A percentile compares a stretch with the other conserved stretches of the same genome.
Evolutionary conservation across 2,888 invertebrate species (phyloP).

Genomic region (Pseudeuparius sepicola): DNA sequence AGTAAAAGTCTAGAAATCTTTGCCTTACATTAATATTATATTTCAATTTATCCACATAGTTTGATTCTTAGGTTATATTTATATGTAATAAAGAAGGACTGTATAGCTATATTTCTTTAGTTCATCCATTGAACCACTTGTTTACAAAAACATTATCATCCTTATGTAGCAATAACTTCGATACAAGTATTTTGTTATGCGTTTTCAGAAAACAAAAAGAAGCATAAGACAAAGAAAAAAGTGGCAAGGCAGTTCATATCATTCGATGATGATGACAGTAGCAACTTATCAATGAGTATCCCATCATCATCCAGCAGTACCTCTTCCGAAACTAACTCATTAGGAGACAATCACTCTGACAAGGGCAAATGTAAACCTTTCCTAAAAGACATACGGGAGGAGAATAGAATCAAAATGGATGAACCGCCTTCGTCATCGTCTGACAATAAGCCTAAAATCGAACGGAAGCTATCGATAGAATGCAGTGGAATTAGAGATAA

Average conservation of each 20-base stretch:
- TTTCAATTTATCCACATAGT: too few species aligned
- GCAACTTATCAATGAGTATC: slow-evolving; percentile 33
- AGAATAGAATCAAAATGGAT: slow-evolving; percentile 16
- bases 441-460: slow-evolving; percentile 7
- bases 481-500: slow-evolving; percentile 34
- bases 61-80: too few species aligned
- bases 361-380: slow-evolving; percentile 18
- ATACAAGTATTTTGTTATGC: too few species aligned
- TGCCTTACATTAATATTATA: too few species aligned
- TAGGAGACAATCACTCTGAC: slow-evolving; percentile 22
- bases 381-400: slow-evolving; percentile 23
- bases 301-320: slow-evolving; percentile 33
- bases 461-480: slow-evolving; percentile 33
- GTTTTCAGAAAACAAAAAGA: too few species aligned
- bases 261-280: slow-evolving; percentile 52
- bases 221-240: slow-evolving; percentile 26
- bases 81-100: too few species aligned
- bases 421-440: slow-evolving; percentile 8
- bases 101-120: too few species aligned
- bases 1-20: too few species aligned
- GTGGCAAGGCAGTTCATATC: slow-evolving; percentile 57
- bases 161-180: too few species aligned
- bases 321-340: slow-evolving; percentile 28
- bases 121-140: too few species aligned
- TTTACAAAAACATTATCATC: too few species aligned